Conservation (phyloP, 1,140 invertebrate genomes). For the Drosophila grimshawi region DNA sequence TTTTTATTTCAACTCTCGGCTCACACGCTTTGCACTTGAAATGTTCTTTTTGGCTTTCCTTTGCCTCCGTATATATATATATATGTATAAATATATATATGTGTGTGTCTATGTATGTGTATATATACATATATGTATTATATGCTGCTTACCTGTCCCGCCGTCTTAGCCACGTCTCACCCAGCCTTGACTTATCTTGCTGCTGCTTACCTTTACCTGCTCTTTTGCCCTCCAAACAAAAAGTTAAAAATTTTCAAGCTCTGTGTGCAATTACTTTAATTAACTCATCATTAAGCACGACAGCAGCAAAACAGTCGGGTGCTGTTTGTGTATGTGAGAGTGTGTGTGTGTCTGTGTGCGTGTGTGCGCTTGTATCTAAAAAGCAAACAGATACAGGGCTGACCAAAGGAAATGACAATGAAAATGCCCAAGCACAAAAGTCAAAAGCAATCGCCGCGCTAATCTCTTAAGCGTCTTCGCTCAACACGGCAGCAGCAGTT, state of each 20-base stretch:
- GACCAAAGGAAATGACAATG: slow-evolving; percentile 73
- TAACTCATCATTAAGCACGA: slow-evolving; percentile 78
- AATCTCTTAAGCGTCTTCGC: slow-evolving; percentile 36
- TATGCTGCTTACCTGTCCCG: slow-evolving; percentile 33
- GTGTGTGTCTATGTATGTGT: neutral
- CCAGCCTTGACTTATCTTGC: neutral
- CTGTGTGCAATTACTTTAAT: slow-evolving; percentile 78
- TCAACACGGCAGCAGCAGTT: slow-evolving; percentile 5
- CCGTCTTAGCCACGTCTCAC: neutral
- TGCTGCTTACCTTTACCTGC: slow-evolving; percentile 4
- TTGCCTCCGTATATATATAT: slow-evolving; percentile 24
- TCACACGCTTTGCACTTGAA: slow-evolving; percentile 77
- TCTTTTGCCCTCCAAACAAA: slow-evolving; percentile 19
- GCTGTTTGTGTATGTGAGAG: neutral
- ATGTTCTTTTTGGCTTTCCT: slow-evolving; percentile 62
- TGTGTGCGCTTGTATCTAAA: slow-evolving; percentile 25
- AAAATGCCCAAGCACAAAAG: slow-evolving; percentile 52
- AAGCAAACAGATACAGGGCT: neutral
- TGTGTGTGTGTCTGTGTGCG: slow-evolving; percentile 11
- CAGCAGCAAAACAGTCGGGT: slow-evolving; percentile 47
- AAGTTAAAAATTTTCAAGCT: neutral
- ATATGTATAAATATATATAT: neutral
- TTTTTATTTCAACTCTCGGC: slow-evolving; percentile 70
- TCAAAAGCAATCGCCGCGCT: slow-evolving; percentile 44
- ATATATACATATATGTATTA: neutral